Base-by-base conservation (phyloP, 2,113 vertebrate genomes). In the Orientallactaga bullata region DNA sequence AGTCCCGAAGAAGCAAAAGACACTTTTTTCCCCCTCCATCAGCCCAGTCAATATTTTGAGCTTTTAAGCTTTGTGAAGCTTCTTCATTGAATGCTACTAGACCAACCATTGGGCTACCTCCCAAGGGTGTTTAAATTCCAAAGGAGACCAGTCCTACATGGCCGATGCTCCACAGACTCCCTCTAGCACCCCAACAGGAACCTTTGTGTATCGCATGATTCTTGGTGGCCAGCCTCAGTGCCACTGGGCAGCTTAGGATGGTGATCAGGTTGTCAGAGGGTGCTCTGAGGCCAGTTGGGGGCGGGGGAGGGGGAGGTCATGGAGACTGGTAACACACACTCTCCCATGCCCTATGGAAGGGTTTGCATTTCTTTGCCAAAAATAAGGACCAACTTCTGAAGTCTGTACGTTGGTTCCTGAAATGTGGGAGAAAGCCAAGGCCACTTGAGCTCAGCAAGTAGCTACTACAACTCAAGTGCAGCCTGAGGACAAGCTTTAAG, bases 401-500 rank as follows among this genome's bases (percentile, higher is more conserved):
- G 68, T 61, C 28, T 12, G 0, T n/a, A n/a, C n/a, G 68, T 39
- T n/a, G 21, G 85, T 9, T 5, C 55, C 13, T 26, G 73, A 26
- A 18, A 65, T 4, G 7, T 65, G 69, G 87, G 23, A 79, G 39
- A 68, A 65, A 77, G 8, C 92, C 87, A 71, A 78, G 80, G 28
- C 73, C 32, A 79, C 93, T 87, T 77, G 37, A 60, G 77, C 47
- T 87, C 66, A 28, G n/a, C 20, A 69, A 81, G 80, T 63, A 24
- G 80, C 71, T 87, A 63, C 80, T 73, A 51, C 42, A 80, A 10
- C 71, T 71, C 79, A 47, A 89, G 76, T 35, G 47, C 7, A 3
- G 90, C 77, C n/a, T 39, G n/a, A 15, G 73, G 89, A 82, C 58
- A 80, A 76, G 90, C 32, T 78, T 72, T 39, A 20, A 88, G 58